Conservation (phyloP, 2,797 vertebrate species). For the Schizothorax lantsangensis region DNA sequence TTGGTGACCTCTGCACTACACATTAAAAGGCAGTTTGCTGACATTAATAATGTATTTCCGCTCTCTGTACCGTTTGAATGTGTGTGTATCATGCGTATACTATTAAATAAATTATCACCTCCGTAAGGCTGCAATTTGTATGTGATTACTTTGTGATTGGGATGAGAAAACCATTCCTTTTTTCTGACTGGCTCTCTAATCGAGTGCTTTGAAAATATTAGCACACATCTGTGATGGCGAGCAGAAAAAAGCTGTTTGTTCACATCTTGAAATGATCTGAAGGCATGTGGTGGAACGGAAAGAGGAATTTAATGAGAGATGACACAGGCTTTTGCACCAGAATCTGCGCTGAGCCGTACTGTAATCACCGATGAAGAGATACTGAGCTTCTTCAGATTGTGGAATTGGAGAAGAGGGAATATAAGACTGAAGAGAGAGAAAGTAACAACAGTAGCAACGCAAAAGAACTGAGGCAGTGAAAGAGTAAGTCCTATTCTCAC, state of each 20-base stretch:
- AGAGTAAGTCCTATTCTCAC: neutral
- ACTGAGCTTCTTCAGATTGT: constrained; percentile 40
- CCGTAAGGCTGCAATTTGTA: constrained; percentile 20
- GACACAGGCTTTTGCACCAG: constrained; percentile 65
- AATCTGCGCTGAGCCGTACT: constrained; percentile 57
- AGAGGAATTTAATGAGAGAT: constrained; percentile 66
- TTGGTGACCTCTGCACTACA: neutral
- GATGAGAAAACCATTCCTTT: constrained; percentile 41
- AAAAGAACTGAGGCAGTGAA: neutral
- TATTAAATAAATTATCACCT: constrained; percentile 44
- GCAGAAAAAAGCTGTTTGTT: constrained; percentile 60
- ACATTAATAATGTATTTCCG: neutral
- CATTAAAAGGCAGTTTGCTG: neutral
- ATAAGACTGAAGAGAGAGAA: constrained; percentile 5
- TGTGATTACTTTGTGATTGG: constrained; percentile 44
- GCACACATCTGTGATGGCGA: constrained; percentile 58
- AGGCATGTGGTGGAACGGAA: constrained; percentile 60
- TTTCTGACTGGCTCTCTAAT: constrained; percentile 50
- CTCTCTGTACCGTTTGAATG: neutral
- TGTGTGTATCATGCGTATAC: constrained; percentile 7
- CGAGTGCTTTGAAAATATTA: constrained; percentile 67
- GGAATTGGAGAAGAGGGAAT: constrained; percentile 18
- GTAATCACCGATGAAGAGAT: constrained; percentile 68
- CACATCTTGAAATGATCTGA: constrained; percentile 69
- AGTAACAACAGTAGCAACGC: neutral